Evolutionary conservation across 1,140 invertebrate genomes (phyloP).

Genomic region (Drosophila bifasciata): DNA sequence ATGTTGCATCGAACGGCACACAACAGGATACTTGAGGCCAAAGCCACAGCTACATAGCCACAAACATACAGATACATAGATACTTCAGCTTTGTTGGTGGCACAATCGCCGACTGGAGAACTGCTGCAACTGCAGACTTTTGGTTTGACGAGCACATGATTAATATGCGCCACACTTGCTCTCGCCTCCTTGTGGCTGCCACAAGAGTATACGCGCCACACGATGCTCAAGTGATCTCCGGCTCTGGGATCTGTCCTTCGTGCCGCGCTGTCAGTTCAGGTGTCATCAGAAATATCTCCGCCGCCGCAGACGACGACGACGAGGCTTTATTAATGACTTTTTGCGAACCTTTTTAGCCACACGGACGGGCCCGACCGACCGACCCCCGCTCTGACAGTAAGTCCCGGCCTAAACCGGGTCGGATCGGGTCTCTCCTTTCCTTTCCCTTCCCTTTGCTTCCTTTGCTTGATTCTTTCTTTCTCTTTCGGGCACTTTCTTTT

Average conservation of each 20-base stretch:
- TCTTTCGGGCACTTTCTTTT: conserved; percentile 54
- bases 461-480: conserved; percentile 49
- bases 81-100: conserved; percentile 67
- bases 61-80: conserved; percentile 11
- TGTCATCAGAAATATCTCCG: conserved; percentile 76
- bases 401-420: conserved; percentile 9
- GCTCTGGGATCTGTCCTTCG: conserved; percentile 38
- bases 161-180: conserved; percentile 74
- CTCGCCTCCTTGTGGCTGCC: conserved; percentile 22
- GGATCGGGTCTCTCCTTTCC: conserved; percentile 42
- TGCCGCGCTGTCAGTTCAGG: conserved; percentile 74
- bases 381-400: too few species aligned
- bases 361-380: too few species aligned
- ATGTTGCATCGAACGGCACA: neutral
- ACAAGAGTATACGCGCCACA: conserved; percentile 47
- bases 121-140: conserved; percentile 14
- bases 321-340: conserved; percentile 81
- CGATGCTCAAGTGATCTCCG: conserved; percentile 63
- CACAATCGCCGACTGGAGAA: conserved; percentile 15
- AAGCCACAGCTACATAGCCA: conserved; percentile 33
- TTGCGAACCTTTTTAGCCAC: conserved; percentile 5
- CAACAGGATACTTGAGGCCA: conserved; percentile 67
- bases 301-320: conserved; percentile 17
- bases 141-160: conserved; percentile 74
- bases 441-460: conserved; percentile 37